Percentiles rank a stretch among this genome's conserved stretches.
These are phyloP conservation scores for Spea bombifrons DNA, from an alignment of 2,113 vertebrate genomes.

Conservation along the genomic window DNA sequence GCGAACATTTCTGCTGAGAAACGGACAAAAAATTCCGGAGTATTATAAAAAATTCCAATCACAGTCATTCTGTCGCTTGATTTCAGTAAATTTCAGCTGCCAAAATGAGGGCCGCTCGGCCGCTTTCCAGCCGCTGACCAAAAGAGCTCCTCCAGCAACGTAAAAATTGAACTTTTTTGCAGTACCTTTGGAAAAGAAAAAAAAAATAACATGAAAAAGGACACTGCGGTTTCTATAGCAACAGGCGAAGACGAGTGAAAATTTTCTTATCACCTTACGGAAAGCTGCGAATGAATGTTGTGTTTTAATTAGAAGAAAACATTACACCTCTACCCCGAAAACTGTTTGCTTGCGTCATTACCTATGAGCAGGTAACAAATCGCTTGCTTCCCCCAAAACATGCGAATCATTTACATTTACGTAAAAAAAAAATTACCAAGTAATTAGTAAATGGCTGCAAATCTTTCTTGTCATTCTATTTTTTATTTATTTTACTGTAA, in stretches of 20 bases:
- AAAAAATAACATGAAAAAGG: neutral
- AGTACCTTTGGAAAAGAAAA: neutral
- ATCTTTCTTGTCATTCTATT: too few species aligned
- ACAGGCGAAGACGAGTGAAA: constrained; percentile 2
- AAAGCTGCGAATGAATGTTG: constrained; percentile 18
- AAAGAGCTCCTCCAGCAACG: too few species aligned
- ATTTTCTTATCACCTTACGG: constrained; percentile 12
- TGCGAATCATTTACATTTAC: too few species aligned
- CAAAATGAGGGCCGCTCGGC: neutral
- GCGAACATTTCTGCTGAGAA: constrained; percentile 5
- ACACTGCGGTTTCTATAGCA: constrained; percentile 23
- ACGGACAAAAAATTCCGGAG: neutral
- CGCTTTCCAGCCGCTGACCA: too few species aligned
- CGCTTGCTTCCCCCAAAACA: too few species aligned
- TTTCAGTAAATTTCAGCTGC: neutral
- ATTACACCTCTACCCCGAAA: neutral
- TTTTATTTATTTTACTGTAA: too few species aligned
- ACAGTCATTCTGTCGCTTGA: too few species aligned
- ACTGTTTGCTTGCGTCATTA: neutral
- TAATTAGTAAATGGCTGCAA: too few species aligned
- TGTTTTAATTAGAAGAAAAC: constrained; percentile 34
- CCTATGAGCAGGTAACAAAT: too few species aligned
- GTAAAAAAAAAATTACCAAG: too few species aligned
- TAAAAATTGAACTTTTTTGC: too few species aligned
- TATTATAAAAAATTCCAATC: neutral